Conservation (phyloP, 1,140 invertebrate species). For the Pseudachorutes palmiensis region DNA sequence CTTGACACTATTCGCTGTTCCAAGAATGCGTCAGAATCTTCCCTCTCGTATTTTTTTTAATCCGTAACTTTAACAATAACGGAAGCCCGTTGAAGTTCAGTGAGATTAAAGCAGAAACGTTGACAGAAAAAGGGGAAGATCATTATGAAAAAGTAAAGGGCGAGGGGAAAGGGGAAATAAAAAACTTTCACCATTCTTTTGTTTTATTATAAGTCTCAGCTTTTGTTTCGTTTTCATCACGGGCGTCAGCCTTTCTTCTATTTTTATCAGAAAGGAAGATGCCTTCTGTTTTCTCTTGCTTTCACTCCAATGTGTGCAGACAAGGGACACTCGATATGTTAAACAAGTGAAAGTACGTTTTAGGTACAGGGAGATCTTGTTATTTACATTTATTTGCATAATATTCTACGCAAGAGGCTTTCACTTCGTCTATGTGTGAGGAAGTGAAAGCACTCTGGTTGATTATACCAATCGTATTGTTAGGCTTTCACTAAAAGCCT, state of each 20-base stretch:
- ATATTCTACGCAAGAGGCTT: background rate
- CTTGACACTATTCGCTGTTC: background rate
- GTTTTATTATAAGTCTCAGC: background rate
- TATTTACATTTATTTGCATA: background rate
- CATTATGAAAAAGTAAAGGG: background rate
- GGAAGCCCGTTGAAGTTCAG: background rate
- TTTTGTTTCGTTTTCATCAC: background rate
- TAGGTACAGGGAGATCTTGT: background rate
- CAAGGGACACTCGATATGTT: background rate
- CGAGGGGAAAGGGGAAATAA: background rate
- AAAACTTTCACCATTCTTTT: background rate
- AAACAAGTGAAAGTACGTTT: background rate
- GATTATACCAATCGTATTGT: background rate
- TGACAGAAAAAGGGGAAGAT: background rate
- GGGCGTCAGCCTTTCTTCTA: background rate
- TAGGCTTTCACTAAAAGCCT: too few species aligned
- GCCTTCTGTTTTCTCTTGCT: background rate
- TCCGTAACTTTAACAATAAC: background rate
- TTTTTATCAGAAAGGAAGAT: background rate
- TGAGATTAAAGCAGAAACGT: background rate
- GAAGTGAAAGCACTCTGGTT: background rate
- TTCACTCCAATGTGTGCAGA: background rate
- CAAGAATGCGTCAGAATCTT: background rate
- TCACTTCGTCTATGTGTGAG: background rate
- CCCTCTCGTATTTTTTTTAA: background rate